Conservation (phyloP, 2,113 vertebrate species). For the Trogon melanurus region DNA sequence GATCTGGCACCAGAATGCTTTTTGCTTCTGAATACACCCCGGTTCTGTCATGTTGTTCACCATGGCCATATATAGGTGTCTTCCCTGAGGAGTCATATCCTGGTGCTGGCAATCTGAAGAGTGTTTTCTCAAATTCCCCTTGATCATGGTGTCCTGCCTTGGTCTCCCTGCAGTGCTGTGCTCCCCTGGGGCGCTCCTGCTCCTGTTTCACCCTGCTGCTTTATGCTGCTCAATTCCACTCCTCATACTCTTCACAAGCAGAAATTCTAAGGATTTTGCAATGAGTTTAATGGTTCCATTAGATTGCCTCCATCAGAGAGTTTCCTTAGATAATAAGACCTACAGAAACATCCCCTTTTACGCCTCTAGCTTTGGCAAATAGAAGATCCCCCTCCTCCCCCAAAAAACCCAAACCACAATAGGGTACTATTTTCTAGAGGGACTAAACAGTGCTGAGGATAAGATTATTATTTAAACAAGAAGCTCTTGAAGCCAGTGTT, state of each 20-base stretch:
- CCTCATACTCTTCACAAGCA: fast-evolving
- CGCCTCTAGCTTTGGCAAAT: background rate
- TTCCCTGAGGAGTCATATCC: background rate
- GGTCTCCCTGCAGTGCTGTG: background rate
- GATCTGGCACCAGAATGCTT: background rate
- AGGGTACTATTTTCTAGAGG: background rate
- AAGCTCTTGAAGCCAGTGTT: background rate
- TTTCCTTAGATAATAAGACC: background rate
- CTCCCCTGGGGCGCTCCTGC: background rate
- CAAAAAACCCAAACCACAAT: background rate
- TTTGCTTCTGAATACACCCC: background rate
- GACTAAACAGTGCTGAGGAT: background rate
- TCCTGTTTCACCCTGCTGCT: background rate
- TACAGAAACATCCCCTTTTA: background rate
- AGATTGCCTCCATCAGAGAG: background rate
- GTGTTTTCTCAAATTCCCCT: background rate
- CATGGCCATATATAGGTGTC: background rate
- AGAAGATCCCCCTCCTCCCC: background rate
- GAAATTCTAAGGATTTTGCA: background rate
- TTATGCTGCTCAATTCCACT: background rate
- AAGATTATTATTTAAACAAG: constrained; percentile 35
- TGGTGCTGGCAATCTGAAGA: background rate
- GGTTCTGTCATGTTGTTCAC: background rate
- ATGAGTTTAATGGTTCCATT: background rate
- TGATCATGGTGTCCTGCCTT: background rate